phyloP scores from a whole-genome alignment of 2,113 vertebrate genomes.

The Heterotis niloticus region DNA sequence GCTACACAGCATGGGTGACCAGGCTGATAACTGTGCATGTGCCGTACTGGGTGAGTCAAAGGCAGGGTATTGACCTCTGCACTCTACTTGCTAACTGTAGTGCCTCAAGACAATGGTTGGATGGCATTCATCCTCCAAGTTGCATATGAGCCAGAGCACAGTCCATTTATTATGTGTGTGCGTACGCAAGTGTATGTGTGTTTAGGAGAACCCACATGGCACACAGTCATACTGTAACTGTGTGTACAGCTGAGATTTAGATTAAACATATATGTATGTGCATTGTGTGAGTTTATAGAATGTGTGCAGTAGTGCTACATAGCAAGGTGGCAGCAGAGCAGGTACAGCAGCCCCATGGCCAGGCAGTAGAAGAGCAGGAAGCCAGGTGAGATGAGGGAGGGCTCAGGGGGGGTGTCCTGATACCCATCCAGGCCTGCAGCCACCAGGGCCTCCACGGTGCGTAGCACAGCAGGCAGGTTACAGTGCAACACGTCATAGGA shows the following conservation, averaged over 20 bases:
- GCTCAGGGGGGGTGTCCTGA: conserved; percentile 44
- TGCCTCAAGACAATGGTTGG: too few relatives aligned
- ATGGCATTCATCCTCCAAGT: too few relatives aligned
- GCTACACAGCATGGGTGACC: too few relatives aligned
- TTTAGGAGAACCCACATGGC: too few relatives aligned
- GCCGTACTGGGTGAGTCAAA: too few relatives aligned
- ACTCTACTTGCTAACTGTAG: too few relatives aligned
- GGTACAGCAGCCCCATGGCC: conserved; percentile 74
- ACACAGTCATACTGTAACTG: background rate
- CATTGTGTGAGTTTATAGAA: background rate
- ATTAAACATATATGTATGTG: background rate
- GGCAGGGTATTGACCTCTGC: too few relatives aligned
- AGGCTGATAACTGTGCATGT: too few relatives aligned
- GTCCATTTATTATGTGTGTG: background rate
- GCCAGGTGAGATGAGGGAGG: conserved; percentile 66
- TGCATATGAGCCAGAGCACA: too few relatives aligned
- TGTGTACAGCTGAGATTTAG: background rate
- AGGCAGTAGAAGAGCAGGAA: conserved; percentile 79
- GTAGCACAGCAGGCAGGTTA: conserved; percentile 66
- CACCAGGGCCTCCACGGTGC: conserved; percentile 67
- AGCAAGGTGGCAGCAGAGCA: conserved; percentile 60
- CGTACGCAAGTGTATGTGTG: background rate
- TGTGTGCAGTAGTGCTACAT: conserved; percentile 39
- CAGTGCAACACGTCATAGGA: conserved; percentile 76
- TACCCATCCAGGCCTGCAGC: conserved; percentile 40